Conservation (phyloP, 2,797 vertebrate genomes). For the Hippoglossus hippoglossus region DNA sequence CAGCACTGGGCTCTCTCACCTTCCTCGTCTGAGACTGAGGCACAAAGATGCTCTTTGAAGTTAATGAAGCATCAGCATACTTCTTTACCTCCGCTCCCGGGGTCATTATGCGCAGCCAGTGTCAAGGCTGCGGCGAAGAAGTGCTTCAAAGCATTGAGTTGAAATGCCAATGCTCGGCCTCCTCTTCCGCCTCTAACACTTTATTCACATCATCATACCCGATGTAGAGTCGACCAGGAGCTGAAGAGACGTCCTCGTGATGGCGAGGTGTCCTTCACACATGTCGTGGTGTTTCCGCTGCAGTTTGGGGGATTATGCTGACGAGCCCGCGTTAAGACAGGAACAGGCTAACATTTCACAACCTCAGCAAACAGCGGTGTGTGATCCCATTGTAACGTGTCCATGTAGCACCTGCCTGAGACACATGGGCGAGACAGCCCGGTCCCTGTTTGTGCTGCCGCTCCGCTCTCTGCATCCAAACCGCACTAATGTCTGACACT, state of each 20-base stretch:
- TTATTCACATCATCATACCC: constrained; percentile 9
- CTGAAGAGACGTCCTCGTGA: background rate
- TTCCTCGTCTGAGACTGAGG: constrained; percentile 49
- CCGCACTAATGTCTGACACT: constrained; percentile 14
- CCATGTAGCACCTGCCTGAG: constrained; percentile 28
- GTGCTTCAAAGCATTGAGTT: constrained; percentile 40
- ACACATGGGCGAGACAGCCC: constrained; percentile 15
- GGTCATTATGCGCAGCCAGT: constrained; percentile 60
- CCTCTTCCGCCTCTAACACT: constrained; percentile 35
- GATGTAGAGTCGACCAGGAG: background rate
- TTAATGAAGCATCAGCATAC: constrained; percentile 75
- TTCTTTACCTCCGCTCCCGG: constrained; percentile 55
- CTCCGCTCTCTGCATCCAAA: constrained; percentile 8
- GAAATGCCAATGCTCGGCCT: constrained; percentile 17
- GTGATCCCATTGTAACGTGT: constrained; percentile 25
- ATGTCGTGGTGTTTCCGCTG: background rate
- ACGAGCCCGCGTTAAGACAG: constrained; percentile 25
- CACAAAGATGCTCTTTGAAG: constrained; percentile 72
- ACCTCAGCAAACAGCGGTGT: constrained; percentile 48
- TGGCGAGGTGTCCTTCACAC: background rate
- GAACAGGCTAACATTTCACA: constrained; percentile 42
- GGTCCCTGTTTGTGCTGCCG: constrained; percentile 3
- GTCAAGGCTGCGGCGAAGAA: constrained; percentile 43
- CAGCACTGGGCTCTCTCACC: constrained; percentile 60
- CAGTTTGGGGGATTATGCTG: constrained; percentile 32